phyloP scores from a whole-genome alignment of 1,140 invertebrate genomes.

The Zaprionus vittiger region DNA sequence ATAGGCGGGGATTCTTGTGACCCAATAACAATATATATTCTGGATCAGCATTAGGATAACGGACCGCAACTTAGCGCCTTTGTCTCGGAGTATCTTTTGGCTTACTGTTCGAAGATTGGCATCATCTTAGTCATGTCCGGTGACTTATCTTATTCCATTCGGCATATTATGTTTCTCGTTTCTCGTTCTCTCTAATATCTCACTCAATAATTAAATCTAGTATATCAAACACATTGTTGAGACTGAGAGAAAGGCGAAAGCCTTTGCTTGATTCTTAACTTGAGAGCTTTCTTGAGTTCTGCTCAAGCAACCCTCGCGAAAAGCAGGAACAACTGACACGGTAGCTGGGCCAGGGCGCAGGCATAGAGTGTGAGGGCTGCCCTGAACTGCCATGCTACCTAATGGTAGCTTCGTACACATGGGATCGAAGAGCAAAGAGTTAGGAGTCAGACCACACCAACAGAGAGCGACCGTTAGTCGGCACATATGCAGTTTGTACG shows the following conservation, averaged over 20 bases:
- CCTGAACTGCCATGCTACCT: constrained; percentile 66
- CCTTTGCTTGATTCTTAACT: not conserved
- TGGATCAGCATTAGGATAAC: not conserved
- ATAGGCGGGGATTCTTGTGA: too few species aligned
- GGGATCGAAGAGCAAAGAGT: constrained; percentile 75
- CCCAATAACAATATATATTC: too few species aligned
- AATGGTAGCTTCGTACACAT: constrained; percentile 72
- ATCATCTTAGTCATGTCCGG: too few species aligned
- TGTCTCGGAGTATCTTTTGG: too few species aligned
- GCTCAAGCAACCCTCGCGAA: constrained; percentile 39
- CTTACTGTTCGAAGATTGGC: too few species aligned
- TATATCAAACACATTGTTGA: too few species aligned
- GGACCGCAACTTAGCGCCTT: too few species aligned
- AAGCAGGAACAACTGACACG: constrained; percentile 26
- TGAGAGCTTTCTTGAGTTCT: not conserved
- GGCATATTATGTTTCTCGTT: too few species aligned
- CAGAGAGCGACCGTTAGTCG: constrained; percentile 5
- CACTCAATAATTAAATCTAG: too few species aligned
- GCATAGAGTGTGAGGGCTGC: constrained; percentile 68
- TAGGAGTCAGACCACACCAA: constrained; percentile 28
- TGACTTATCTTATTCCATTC: too few species aligned
- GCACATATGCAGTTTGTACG: not conserved
- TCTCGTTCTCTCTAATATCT: too few species aligned
- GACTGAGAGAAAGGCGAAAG: too few species aligned
- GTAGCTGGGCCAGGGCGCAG: constrained; percentile 32